Evolutionary conservation across 2,888 invertebrate species (phyloP), one percentile per base, ranked within the genome.

Genomic region (Ommatoiulus sabulosus): DNA sequence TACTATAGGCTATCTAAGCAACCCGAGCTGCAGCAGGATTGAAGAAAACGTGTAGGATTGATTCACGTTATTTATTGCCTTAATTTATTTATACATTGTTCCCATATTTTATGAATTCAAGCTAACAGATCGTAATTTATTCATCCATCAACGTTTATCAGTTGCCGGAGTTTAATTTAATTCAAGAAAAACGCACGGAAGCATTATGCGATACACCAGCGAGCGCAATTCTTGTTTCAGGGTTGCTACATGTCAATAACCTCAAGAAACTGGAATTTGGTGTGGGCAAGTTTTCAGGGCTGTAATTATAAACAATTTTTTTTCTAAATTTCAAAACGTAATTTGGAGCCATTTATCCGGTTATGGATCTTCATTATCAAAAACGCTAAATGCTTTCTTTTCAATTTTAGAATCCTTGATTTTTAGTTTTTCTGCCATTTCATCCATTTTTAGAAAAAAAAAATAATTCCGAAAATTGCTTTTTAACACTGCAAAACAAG

Each of bases 41-140:
- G 80, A 80, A 80, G 80, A 24, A 35, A 80, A 35, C 24, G 24
- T 10, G 24, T 15, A 35, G 35, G 7, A 80, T 80, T 80, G 24
- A 80, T 35, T 35, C 80, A 10, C 80, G 80, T 80, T 80, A 80
- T 80, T 80, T 80, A 80, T 80, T 80, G 35, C 24, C 6, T 24
- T 80, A 12, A 80, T 80, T 80, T 80, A 80, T 80, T 80, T 80
- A 12, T 80, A 80, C 24, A 80, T 8, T 80, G 1, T 80, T 35
- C 12, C 12, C 80, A 4, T 35, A 80, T 35, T 80, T 35, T 80
- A 80, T 35, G 5, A 80, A 80, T 80, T 35, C 80, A 24, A 80
- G 80, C 80, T 12, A 72, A 24, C 80, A 12, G 10, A 80, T 24
- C 72, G 3, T 80, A 35, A 80, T 80, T 80, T 35, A 80, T 80